phyloP scores from a whole-genome alignment of 2,888 invertebrate species.

The Luffia ferchaultella region DNA sequence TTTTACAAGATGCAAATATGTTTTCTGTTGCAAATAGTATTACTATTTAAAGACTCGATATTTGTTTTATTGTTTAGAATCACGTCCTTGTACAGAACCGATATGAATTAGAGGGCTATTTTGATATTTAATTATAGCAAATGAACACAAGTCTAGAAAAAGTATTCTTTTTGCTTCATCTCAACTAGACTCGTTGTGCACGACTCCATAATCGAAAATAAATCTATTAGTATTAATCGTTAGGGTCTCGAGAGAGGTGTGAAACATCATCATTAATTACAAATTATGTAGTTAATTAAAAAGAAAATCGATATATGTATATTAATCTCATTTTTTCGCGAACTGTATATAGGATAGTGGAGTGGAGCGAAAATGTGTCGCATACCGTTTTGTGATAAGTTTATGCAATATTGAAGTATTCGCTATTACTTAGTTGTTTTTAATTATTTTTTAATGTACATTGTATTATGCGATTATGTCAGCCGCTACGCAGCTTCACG shows the following conservation, averaged over 20 bases:
- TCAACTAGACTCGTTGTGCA: background rate
- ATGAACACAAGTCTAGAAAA: too few species aligned
- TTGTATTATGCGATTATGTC: too few species aligned
- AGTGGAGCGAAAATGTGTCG: slow-evolving; percentile 22
- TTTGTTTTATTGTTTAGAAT: too few species aligned
- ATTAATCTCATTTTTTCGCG: slow-evolving; percentile 41
- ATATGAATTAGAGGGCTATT: too few species aligned
- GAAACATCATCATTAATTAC: slow-evolving; percentile 17
- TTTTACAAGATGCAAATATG: too few species aligned
- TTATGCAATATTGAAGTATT: slow-evolving; percentile 35
- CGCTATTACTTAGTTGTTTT: background rate
- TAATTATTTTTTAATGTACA: slow-evolving; percentile 2
- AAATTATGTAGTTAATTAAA: slow-evolving; percentile 59
- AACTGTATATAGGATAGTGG: background rate
- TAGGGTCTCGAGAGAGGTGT: background rate
- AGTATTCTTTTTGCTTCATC: too few species aligned
- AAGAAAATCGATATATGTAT: slow-evolving; percentile 39
- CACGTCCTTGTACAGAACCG: too few species aligned
- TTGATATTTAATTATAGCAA: too few species aligned
- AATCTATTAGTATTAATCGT: background rate
- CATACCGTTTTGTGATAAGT: slow-evolving; percentile 45
- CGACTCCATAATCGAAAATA: background rate
- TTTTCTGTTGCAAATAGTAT: too few species aligned
- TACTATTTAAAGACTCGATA: too few species aligned
- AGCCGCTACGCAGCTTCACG: too few species aligned